Evolutionary conservation across 2,797 vertebrate genomes (phyloP).

Genomic region (Eurystomus glaucurus): DNA sequence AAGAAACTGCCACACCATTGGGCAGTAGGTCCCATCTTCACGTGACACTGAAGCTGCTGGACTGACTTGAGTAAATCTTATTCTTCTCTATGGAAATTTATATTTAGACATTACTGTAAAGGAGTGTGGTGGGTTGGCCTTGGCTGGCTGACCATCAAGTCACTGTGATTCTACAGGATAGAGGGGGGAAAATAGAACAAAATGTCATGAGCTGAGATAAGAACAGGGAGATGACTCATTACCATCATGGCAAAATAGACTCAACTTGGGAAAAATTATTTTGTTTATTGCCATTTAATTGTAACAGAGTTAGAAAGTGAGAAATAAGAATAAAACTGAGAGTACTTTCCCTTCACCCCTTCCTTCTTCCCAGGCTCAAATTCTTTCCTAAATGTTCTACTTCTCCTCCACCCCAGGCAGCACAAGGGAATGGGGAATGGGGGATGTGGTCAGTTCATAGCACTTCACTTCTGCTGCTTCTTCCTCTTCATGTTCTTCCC

Average conservation of each 20-base stretch:
- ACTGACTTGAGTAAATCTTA: not conserved
- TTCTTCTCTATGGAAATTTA: not conserved
- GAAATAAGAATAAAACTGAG: not conserved
- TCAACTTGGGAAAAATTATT: not conserved
- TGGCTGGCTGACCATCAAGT: not conserved
- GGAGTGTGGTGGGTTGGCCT: accelerated
- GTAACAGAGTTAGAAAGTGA: not conserved
- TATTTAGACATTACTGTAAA: not conserved
- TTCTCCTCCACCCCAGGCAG: accelerated
- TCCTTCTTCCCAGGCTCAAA: not conserved
- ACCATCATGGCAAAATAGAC: not conserved
- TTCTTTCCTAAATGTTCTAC: not conserved
- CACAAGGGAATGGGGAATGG: accelerated
- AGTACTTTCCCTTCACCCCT: accelerated
- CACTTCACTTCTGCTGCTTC: not conserved
- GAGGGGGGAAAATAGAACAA: not conserved
- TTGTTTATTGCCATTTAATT: not conserved
- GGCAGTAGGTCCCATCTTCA: not conserved
- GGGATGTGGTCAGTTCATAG: not conserved
- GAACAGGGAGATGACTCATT: not conserved
- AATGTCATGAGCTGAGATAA: not conserved
- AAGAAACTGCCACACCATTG: not conserved
- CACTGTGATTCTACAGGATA: not conserved
- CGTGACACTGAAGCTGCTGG: not conserved
- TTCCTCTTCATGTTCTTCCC: not conserved